phyloP scores from a whole-genome alignment of 2,797 vertebrate species.

The Sebastes steindachneri region DNA sequence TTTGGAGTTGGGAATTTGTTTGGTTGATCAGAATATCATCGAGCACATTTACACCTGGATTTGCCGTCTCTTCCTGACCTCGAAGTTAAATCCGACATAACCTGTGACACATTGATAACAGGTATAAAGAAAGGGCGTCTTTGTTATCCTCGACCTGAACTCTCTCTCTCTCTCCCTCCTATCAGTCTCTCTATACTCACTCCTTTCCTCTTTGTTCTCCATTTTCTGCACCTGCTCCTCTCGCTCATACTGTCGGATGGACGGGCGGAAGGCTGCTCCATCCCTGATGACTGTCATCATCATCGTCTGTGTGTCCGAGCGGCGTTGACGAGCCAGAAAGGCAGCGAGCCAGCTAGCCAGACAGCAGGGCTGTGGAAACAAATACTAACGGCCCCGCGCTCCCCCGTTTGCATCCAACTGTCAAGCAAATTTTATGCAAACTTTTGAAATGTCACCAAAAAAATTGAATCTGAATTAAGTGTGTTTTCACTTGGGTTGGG shows the following conservation, averaged over 20 bases:
- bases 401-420: conserved; percentile 49
- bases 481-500: conserved; percentile 6
- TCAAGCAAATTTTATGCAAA: conserved; percentile 49
- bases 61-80: conserved; percentile 9
- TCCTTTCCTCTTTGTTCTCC: conserved; percentile 57
- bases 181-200: conserved; percentile 19
- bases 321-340: conserved; percentile 65
- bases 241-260: conserved; percentile 51
- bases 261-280: conserved; percentile 63
- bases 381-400: conserved; percentile 58
- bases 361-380: conserved; percentile 61
- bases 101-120: conserved; percentile 15
- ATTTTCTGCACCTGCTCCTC: conserved; percentile 72
- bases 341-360: conserved; percentile 64
- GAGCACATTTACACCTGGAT: background rate
- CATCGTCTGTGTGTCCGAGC: conserved; percentile 72
- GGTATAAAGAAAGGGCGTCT: conserved; percentile 10
- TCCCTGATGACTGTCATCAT: conserved; percentile 75
- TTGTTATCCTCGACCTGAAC: conserved; percentile 35
- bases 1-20: background rate
- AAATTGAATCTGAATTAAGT: background rate
- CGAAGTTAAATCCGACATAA: conserved; percentile 23
- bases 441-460: conserved; percentile 41
- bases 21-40: background rate
- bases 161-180: conserved; percentile 9